phyloP scores from a whole-genome alignment of 2,797 vertebrate genomes.

The Anabas testudineus region DNA sequence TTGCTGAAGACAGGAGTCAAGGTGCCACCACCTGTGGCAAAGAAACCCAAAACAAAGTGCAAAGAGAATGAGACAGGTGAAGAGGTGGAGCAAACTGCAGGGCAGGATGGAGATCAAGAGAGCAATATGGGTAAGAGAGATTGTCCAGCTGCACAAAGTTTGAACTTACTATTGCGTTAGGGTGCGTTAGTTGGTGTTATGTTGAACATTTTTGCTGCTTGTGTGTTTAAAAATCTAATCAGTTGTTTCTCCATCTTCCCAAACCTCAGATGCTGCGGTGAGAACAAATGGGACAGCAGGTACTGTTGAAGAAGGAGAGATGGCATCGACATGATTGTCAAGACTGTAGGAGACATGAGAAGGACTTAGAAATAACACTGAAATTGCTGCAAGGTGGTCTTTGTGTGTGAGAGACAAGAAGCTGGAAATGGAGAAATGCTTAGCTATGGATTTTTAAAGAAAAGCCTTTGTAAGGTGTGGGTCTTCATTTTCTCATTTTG shows the following conservation, averaged over 20 bases:
- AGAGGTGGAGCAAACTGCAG: slow-evolving; percentile 72
- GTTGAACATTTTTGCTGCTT: no score
- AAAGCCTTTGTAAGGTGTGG: slow-evolving; percentile 69
- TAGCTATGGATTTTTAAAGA: slow-evolving; percentile 30
- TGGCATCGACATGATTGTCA: slow-evolving; percentile 47
- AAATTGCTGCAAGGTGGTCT: slow-evolving; percentile 43
- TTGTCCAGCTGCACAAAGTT: no score
- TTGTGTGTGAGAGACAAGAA: slow-evolving; percentile 27
- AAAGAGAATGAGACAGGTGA: slow-evolving; percentile 65
- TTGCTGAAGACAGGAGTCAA: slow-evolving; percentile 80
- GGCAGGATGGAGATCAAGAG: slow-evolving; percentile 75
- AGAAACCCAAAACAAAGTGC: slow-evolving; percentile 85
- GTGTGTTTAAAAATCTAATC: slow-evolving; percentile 5
- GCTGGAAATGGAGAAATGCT: slow-evolving; percentile 30
- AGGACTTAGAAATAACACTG: slow-evolving; percentile 39
- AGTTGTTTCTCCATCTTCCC: slow-evolving; percentile 6
- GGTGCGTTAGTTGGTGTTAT: no score
- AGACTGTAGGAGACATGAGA: slow-evolving; percentile 58
- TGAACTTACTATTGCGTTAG: no score
- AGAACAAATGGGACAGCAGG: slow-evolving; percentile 69
- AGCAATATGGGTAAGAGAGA: slow-evolving; percentile 66
- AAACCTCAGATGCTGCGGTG: slow-evolving; percentile 63
- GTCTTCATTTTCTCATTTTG: slow-evolving; percentile 58
- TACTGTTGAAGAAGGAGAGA: slow-evolving; percentile 61
- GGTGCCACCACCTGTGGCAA: slow-evolving; percentile 93